Conservation (phyloP, 2,113 vertebrate genomes). For the Rallus limicola region DNA sequence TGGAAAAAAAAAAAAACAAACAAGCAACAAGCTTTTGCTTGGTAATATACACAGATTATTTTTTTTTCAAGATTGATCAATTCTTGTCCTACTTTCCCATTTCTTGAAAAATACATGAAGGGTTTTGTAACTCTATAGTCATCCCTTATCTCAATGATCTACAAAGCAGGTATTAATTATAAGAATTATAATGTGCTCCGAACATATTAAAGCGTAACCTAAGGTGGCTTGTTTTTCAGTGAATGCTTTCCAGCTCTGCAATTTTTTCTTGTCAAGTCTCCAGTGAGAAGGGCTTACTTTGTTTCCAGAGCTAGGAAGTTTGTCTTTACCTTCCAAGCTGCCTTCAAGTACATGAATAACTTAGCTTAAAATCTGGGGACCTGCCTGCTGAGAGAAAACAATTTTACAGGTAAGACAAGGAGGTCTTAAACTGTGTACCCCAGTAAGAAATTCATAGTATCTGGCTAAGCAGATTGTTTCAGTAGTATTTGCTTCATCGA, state of each 20-base stretch:
- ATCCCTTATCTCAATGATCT: neutral
- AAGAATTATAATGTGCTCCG: neutral
- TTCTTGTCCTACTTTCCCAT: neutral
- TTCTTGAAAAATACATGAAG: neutral
- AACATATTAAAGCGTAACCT: neutral
- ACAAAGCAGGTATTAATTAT: neutral
- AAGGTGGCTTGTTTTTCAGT: neutral
- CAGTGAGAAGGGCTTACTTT: neutral
- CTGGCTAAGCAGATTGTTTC: neutral
- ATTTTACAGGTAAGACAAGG: neutral
- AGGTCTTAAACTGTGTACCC: neutral
- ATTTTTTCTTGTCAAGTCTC: neutral
- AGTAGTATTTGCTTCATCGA: constrained; percentile 10
- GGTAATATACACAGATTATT: neutral
- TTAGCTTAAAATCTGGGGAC: neutral
- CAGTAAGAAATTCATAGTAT: neutral
- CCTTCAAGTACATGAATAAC: neutral
- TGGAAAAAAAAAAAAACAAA: neutral
- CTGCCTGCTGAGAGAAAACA: neutral
- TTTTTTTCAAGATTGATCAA: neutral
- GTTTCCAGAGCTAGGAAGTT: neutral
- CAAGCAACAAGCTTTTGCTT: neutral
- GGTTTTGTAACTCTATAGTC: neutral
- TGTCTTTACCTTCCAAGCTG: neutral
- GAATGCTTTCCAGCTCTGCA: neutral